Percentiles rank a stretch among this genome's conserved stretches.
These are phyloP conservation scores for Platycnemis pennipes DNA, from an alignment of 2,888 invertebrate genomes.

Conservation along the genomic window DNA sequence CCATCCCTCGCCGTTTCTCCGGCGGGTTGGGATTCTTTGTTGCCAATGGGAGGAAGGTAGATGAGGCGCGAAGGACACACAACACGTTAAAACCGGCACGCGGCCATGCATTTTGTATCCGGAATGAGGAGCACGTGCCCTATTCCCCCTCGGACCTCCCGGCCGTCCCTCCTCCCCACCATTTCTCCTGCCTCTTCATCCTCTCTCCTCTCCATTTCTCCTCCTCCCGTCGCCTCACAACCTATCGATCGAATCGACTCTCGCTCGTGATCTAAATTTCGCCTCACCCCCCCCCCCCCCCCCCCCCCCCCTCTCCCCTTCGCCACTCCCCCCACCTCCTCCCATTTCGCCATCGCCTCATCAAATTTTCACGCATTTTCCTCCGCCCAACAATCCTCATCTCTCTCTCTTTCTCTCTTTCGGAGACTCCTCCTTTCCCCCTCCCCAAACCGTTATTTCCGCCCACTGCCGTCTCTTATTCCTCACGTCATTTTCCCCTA, in stretches of 20 bases:
- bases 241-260: not conserved
- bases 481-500: too few relatives aligned
- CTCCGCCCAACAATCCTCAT: not conserved
- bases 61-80: not conserved
- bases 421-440: not conserved
- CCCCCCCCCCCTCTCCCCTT: not conserved
- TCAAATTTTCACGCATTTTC: constrained; percentile 37
- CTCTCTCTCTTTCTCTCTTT: not conserved
- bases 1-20: not conserved
- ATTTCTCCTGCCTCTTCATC: not conserved
- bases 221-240: not conserved
- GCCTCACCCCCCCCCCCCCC: not conserved
- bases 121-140: not conserved
- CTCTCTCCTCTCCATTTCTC: not conserved
- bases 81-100: not conserved
- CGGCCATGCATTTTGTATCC: constrained; percentile 14
- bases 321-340: not conserved
- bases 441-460: not conserved
- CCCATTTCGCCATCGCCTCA: not conserved
- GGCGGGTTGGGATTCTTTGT: not conserved
- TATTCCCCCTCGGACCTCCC: not conserved
- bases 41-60: not conserved
- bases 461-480: not conserved
- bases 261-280: not conserved
- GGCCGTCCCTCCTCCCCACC: not conserved